A percentile compares a stretch with the other conserved stretches of the same genome.
Conservation (phyloP, 2,888 invertebrate genomes). For the Caenorhabditis panamensis region DNA sequence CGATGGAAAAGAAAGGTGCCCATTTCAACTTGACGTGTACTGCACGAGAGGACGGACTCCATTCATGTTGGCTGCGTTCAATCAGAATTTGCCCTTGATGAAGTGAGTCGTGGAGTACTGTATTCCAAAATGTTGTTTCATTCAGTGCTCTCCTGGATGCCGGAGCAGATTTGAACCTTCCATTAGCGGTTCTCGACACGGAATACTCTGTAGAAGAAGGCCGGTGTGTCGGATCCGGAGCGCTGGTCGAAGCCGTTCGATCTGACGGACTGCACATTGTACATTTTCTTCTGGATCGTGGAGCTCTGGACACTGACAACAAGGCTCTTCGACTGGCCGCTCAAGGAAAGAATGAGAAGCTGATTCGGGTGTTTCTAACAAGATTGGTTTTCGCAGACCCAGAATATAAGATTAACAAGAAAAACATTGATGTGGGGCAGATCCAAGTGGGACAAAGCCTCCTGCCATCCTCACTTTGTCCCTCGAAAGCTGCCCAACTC, state of each 20-base stretch:
- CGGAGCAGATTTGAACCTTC: constrained; percentile 89
- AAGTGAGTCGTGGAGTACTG: constrained; percentile 49
- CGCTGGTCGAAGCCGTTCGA: constrained; percentile 87
- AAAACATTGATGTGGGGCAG: constrained; percentile 87
- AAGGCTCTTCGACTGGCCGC: constrained; percentile 86
- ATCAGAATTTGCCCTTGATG: constrained; percentile 65
- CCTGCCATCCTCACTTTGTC: constrained; percentile 84
- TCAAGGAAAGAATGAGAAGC: constrained; percentile 68
- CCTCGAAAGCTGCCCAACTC: constrained; percentile 88
- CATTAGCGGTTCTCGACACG: constrained; percentile 83
- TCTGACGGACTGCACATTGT: constrained; percentile 86
- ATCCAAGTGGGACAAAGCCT: constrained; percentile 72
- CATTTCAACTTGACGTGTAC: constrained; percentile 79
- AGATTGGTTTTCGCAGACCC: constrained; percentile 86
- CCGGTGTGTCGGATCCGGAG: constrained; percentile 79
- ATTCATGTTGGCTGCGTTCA: constrained; percentile 77
- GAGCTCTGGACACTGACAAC: constrained; percentile 91
- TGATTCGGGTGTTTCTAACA: constrained; percentile 72
- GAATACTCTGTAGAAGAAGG: constrained; percentile 78
- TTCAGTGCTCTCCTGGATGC: constrained; percentile 84
- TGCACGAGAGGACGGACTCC: constrained; percentile 78
- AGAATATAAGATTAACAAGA: constrained; percentile 93
- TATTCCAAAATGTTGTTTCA: neutral
- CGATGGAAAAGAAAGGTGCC: constrained; percentile 62
- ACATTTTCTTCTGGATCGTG: constrained; percentile 88